Percentiles rank a stretch among this genome's conserved stretches.
Conservation (phyloP, 2,888 invertebrate genomes). For the Pycnomerus fuliginosus region DNA sequence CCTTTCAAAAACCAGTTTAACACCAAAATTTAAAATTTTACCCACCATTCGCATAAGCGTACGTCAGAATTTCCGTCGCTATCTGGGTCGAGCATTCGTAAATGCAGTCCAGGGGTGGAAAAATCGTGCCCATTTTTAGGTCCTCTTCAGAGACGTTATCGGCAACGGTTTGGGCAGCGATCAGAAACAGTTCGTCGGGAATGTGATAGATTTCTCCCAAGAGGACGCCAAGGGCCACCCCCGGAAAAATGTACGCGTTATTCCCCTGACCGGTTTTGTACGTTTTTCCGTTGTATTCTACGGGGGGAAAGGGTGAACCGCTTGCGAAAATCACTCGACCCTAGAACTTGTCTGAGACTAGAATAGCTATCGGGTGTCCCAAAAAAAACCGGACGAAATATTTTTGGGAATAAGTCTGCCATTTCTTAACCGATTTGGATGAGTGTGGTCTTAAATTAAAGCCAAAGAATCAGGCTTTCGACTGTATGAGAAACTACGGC, state of each 20-base stretch:
- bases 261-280: constrained; percentile 95
- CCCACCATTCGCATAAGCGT: constrained; percentile 86
- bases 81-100: constrained; percentile 88
- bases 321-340: constrained; percentile 93
- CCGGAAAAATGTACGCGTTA: constrained; percentile 97
- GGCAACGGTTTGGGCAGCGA: constrained; percentile 88
- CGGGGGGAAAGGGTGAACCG: constrained; percentile 93
- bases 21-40: background rate
- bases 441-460: too few species aligned
- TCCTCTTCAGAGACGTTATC: constrained; percentile 81
- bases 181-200: constrained; percentile 89
- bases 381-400: too few species aligned
- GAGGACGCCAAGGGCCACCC: constrained; percentile 91
- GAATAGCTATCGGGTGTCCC: too few species aligned
- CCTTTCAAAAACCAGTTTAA: constrained; percentile 59
- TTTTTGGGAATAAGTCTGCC: too few species aligned
- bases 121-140: constrained; percentile 82
- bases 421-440: too few species aligned
- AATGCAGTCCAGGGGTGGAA: constrained; percentile 84
- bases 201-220: constrained; percentile 91
- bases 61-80: constrained; percentile 81
- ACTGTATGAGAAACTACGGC: too few species aligned
- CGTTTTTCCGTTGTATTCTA: constrained; percentile 73
- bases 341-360: too few species aligned
- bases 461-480: too few species aligned